A percentile compares a stretch with the other conserved stretches of the same genome.
Evolutionary conservation across 2,888 invertebrate genomes (phyloP).

Genomic region (Mactromeris polynyma): DNA sequence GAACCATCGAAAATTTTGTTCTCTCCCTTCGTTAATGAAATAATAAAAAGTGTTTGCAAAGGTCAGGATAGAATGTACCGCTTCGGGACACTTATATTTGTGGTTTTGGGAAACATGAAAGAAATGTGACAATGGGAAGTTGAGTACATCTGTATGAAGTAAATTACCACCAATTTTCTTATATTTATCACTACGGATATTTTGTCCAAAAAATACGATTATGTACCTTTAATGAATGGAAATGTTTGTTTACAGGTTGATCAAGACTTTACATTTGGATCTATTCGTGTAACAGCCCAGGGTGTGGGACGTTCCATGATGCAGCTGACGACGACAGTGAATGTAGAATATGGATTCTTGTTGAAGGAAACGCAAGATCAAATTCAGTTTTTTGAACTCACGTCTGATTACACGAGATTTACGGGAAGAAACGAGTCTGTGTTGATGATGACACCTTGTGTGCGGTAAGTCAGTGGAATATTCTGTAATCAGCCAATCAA

Average conservation of each 20-base stretch:
- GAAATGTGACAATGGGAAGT: too few species aligned
- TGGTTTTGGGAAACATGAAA: too few species aligned
- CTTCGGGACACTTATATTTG: too few species aligned
- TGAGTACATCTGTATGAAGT: too few species aligned
- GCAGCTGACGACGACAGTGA: slow-evolving; percentile 91
- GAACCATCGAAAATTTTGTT: too few species aligned
- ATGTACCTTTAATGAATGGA: too few species aligned
- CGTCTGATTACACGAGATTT: slow-evolving; percentile 88
- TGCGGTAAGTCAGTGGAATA: slow-evolving; percentile 90
- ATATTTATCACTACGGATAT: too few species aligned
- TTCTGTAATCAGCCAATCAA: not conserved
- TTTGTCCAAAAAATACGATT: too few species aligned
- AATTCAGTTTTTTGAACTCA: slow-evolving; percentile 90
- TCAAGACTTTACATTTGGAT: slow-evolving; percentile 93
- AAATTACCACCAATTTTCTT: too few species aligned
- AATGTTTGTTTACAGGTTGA: slow-evolving; percentile 34
- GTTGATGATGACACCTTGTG: slow-evolving; percentile 94
- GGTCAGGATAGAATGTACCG: too few species aligned
- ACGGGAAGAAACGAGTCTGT: slow-evolving; percentile 95
- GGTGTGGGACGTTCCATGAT: slow-evolving; percentile 98
- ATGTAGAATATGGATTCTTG: slow-evolving; percentile 83
- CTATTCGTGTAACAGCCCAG: slow-evolving; percentile 95
- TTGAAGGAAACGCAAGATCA: slow-evolving; percentile 70
- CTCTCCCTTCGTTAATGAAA: too few species aligned
- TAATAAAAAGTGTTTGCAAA: too few species aligned